phyloP scores from a whole-genome alignment of 2,113 vertebrate genomes.

The Ciconia boyciana region DNA sequence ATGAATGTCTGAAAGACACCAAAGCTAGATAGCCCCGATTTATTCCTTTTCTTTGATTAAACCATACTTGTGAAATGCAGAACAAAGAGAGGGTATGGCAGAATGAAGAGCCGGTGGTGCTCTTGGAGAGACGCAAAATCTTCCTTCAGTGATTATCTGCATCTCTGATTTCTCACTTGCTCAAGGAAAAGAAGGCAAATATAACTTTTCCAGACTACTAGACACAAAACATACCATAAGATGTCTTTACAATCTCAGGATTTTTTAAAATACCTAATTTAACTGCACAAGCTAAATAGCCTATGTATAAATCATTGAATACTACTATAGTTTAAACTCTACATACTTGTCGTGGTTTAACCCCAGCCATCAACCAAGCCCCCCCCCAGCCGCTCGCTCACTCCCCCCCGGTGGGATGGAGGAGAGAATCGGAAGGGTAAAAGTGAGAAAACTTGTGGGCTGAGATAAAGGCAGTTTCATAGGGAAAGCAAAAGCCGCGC shows the following conservation, averaged over 20 bases:
- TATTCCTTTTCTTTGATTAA: conserved; percentile 30
- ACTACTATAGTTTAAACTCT: background rate
- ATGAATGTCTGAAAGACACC: background rate
- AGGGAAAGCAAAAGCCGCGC: too few relatives aligned
- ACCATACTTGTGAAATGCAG: background rate
- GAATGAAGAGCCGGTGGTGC: background rate
- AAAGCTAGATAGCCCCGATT: background rate
- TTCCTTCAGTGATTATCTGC: background rate
- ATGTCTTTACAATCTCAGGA: background rate
- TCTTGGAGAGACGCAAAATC: background rate
- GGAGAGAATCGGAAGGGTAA: too few relatives aligned
- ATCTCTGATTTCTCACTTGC: background rate
- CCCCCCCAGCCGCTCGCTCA: too few relatives aligned
- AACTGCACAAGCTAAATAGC: background rate
- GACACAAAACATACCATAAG: background rate
- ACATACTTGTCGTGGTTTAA: background rate
- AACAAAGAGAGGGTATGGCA: background rate
- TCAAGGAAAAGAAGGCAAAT: background rate
- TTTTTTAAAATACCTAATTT: background rate
- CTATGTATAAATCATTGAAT: background rate
- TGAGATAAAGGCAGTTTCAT: too few relatives aligned
- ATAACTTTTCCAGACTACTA: background rate
- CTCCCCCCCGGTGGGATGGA: too few relatives aligned
- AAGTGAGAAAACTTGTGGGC: too few relatives aligned
- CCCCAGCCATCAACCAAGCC: too few relatives aligned